Conservation (phyloP, 2,113 vertebrate genomes). For the Trinectes maculatus region DNA sequence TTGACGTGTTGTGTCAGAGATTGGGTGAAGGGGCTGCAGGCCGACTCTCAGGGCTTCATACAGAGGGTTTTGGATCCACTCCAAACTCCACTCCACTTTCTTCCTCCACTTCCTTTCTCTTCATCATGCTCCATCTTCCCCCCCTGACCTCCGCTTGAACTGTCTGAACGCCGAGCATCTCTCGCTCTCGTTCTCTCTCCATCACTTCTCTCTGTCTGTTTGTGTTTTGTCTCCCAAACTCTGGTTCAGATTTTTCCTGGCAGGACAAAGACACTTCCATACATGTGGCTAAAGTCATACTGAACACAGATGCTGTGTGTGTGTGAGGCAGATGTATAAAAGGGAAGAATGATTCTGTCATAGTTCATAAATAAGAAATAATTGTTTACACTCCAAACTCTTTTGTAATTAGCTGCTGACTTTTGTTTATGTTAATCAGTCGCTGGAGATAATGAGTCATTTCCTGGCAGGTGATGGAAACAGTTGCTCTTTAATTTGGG, state of each 20-base stretch:
- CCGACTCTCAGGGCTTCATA: constrained; percentile 16
- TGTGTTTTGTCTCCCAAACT: constrained; percentile 26
- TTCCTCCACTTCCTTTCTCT: constrained; percentile 23
- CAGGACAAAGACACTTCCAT: background rate
- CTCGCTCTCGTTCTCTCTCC: background rate
- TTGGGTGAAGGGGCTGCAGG: constrained; percentile 16
- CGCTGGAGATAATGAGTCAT: background rate
- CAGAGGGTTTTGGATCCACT: constrained; percentile 32
- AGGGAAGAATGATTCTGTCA: constrained; percentile 5
- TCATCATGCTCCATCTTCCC: constrained; percentile 48
- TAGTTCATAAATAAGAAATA: constrained; percentile 9
- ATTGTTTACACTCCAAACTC: background rate
- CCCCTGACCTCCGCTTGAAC: constrained; percentile 59
- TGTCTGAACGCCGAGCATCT: constrained; percentile 50
- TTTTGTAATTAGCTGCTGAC: background rate
- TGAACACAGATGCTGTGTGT: constrained; percentile 6
- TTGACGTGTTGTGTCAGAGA: constrained; percentile 22
- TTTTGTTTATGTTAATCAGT: background rate
- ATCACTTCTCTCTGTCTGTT: background rate
- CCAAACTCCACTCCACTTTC: constrained; percentile 11
- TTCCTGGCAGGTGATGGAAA: background rate
- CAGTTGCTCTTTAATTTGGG: background rate
- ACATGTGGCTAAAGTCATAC: background rate
- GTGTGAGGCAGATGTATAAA: background rate
- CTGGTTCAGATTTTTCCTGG: constrained; percentile 6